These are phyloP conservation scores for Eudemis profundana DNA, from an alignment of 2,888 invertebrate genomes.

Conservation along the genomic window DNA sequence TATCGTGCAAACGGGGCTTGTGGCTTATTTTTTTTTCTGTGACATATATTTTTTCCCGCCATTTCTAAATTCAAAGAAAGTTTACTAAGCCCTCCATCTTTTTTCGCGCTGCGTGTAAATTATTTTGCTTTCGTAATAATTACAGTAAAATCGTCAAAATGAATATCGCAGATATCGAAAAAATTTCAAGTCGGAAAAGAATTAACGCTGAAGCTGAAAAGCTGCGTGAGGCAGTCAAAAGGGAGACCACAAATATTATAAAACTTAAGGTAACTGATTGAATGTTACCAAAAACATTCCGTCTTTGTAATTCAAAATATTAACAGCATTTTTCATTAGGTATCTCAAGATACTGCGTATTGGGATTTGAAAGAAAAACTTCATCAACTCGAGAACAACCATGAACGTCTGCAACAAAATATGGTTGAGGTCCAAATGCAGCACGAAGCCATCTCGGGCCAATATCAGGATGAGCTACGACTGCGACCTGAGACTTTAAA, in stretches of 20 bases:
- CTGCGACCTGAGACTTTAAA: conserved; percentile 72
- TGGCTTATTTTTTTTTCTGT: too few relatives aligned
- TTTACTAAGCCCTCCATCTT: background rate
- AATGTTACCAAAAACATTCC: too few relatives aligned
- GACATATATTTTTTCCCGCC: conserved; percentile 31
- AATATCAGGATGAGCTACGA: conserved; percentile 71
- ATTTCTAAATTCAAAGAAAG: background rate
- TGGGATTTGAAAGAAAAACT: conserved; percentile 75
- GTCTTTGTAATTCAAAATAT: too few relatives aligned
- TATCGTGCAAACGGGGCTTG: too few relatives aligned
- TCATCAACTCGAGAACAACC: conserved; percentile 65
- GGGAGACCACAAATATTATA: conserved; percentile 70
- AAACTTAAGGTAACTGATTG: conserved; percentile 76
- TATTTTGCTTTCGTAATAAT: too few relatives aligned
- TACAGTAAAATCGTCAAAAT: conserved; percentile 53
- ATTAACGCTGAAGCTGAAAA: conserved; percentile 67
- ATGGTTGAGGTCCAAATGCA: conserved; percentile 79
- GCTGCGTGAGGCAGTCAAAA: conserved; percentile 68
- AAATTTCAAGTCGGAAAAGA: conserved; percentile 66
- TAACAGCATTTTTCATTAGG: conserved; percentile 55
- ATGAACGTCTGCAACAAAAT: conserved; percentile 74
- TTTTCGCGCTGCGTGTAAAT: background rate
- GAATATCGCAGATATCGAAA: conserved; percentile 66
- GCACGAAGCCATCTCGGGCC: conserved; percentile 69
- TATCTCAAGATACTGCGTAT: conserved; percentile 74